Conservation (phyloP, 2,888 invertebrate species). For the Schrankia costaestrigalis region DNA sequence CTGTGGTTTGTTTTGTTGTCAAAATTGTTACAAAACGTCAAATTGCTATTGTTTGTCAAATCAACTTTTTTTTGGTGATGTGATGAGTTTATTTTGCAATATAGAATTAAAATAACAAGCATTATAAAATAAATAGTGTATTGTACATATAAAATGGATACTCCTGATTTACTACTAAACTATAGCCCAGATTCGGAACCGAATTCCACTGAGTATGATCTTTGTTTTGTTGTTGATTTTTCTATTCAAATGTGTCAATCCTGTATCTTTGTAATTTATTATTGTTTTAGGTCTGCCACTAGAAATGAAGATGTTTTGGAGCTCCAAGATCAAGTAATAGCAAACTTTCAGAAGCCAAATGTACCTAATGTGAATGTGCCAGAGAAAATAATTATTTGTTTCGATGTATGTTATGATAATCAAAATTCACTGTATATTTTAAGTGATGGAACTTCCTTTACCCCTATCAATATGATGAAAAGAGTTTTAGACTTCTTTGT, state of each 20-base stretch:
- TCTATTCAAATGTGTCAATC: too few species aligned
- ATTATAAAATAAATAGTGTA: too few species aligned
- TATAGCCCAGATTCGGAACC: conserved; percentile 34
- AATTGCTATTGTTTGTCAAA: too few species aligned
- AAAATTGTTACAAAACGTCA: too few species aligned
- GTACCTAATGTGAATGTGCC: conserved; percentile 78
- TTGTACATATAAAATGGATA: conserved; percentile 44
- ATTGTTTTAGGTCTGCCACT: conserved; percentile 24
- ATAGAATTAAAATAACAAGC: too few species aligned
- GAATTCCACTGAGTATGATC: conserved; percentile 35
- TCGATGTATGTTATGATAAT: conserved; percentile 82
- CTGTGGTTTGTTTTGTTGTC: too few species aligned
- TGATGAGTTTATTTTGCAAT: too few species aligned
- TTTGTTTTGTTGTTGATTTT: not conserved
- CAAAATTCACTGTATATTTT: conserved; percentile 74
- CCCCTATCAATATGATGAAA: conserved; percentile 83
- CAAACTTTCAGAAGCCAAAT: conserved; percentile 68
- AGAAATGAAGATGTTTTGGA: conserved; percentile 34
- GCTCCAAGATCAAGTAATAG: conserved; percentile 60
- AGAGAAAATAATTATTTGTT: conserved; percentile 83
- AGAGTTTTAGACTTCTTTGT: conserved; percentile 82
- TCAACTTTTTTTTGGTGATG: too few species aligned
- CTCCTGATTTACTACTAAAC: conserved; percentile 42
- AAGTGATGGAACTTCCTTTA: conserved; percentile 76
- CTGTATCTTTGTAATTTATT: not conserved